Evolutionary conservation across 2,113 vertebrate genomes (phyloP).

Genomic region (Sylvia atricapilla): DNA sequence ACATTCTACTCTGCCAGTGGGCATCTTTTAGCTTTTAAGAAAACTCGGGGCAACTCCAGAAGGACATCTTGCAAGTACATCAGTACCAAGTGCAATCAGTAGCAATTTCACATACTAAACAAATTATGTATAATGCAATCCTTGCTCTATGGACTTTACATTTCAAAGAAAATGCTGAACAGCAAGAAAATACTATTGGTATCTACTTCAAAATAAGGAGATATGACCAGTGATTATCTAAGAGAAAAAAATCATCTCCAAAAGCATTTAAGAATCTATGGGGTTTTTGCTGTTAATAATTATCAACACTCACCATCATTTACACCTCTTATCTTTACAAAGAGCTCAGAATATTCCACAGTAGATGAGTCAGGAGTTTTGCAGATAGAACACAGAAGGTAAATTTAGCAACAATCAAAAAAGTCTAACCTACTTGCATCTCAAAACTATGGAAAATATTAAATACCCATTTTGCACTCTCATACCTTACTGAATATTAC

Average conservation of each 20-base stretch:
- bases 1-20: not conserved
- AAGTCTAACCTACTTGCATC: not conserved
- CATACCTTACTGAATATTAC: not conserved
- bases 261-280: not conserved
- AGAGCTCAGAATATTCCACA: not conserved
- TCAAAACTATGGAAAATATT: not conserved
- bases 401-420: not conserved
- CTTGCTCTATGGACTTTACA: not conserved
- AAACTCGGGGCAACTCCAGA: not conserved
- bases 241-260: not conserved
- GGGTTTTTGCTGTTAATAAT: not conserved
- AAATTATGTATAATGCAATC: not conserved
- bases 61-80: not conserved
- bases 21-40: not conserved
- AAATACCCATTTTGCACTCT: not conserved
- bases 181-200: not conserved
- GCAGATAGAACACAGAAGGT: not conserved
- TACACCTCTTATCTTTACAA: not conserved
- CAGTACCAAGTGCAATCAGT: not conserved
- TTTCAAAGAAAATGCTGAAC: not conserved
- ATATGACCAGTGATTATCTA: not conserved
- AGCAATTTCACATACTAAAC: not conserved
- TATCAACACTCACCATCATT: not conserved
- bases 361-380: not conserved
- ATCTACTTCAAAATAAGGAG: not conserved